Evolutionary conservation across 2,797 vertebrate species (phyloP), one percentile per base, ranked within the genome.

Genomic region (Myotis daubentonii): DNA sequence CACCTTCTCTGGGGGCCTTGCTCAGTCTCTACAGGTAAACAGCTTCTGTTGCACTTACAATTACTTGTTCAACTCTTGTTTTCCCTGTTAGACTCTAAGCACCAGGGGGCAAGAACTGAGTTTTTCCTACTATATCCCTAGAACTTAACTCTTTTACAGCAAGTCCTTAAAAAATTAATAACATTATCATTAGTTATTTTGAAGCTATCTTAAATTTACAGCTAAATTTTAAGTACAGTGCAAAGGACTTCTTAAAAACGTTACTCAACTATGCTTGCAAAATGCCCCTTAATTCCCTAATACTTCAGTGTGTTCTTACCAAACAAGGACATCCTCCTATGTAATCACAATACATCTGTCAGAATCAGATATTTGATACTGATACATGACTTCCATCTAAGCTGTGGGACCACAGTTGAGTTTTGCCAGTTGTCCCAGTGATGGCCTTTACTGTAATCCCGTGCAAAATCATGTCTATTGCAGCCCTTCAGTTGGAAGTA

Each of bases 201-300:
- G 33, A 94, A 92, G 88, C 41, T 51, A 65, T 66, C 49, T 66
- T 78, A 81, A 92, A 57, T 47, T 79, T 55, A 87, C 11, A 87
- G 10, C 25, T 47, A 47, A 65, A 20, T 87, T 47, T 60, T 25
- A 25, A 70, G 30, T 55, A n/a, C 17, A 71, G 15, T 36, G 84
- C 38, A 83, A 66, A 94, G 25, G 11, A 55, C 28, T 87, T 65
- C 22, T 87, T 65, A 11, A 80, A 28, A 57, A 38, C 4, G 57
- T 80, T 84, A 5, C 38, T 79, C 38, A 76, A 62, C 51, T 38
- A 28, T n/a, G 30, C n/a, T 84, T 12, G 19, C 13, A 81, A 47
- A 51, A 49, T 81, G 12, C 16, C 71, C 17, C 57, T 62, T 89
- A 22, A 76, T 16, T 12, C 22, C 22, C 36, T 83, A 36, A 38